phyloP scores from a whole-genome alignment of 2,888 invertebrate genomes.

The Argyra leucocephala region DNA sequence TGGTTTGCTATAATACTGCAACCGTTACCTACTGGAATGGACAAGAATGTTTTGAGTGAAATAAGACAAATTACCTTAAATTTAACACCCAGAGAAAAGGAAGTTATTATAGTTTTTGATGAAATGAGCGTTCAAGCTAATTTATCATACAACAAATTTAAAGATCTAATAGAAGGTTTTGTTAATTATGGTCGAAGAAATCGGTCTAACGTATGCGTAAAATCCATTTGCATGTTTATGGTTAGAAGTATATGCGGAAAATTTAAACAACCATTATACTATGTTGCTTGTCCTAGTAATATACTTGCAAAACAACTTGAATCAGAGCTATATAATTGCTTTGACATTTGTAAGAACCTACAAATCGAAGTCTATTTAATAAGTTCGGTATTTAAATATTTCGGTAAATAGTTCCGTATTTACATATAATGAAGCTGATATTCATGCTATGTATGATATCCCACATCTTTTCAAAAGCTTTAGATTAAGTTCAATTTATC shows the following conservation, averaged over 20 bases:
- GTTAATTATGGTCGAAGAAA: constrained; percentile 17
- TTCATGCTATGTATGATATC: constrained; percentile 14
- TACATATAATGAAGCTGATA: constrained; percentile 7
- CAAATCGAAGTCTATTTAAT: constrained; percentile 12
- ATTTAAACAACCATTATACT: constrained; percentile 13
- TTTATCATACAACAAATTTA: constrained; percentile 15
- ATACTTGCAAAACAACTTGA: constrained; percentile 9
- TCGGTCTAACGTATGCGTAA: constrained; percentile 1
- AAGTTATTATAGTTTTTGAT: constrained; percentile 17
- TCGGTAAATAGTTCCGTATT: not conserved
- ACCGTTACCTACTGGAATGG: constrained; percentile 4
- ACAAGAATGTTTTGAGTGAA: constrained; percentile 10
- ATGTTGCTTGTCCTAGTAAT: constrained; percentile 13
- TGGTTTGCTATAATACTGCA: no score
- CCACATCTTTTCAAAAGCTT: constrained; percentile 15
- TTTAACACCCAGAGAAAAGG: constrained; percentile 7
- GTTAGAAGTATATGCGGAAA: constrained; percentile 15
- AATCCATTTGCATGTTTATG: constrained; percentile 13
- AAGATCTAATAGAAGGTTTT: constrained; percentile 17
- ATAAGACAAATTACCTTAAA: not conserved
- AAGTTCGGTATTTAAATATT: constrained; percentile 9
- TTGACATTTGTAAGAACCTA: constrained; percentile 14
- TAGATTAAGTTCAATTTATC: constrained; percentile 8
- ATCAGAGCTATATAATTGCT: constrained; percentile 10
- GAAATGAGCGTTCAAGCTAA: constrained; percentile 18